Evolutionary conservation across 2,797 vertebrate genomes (phyloP).

Genomic region (Acomys russatus): DNA sequence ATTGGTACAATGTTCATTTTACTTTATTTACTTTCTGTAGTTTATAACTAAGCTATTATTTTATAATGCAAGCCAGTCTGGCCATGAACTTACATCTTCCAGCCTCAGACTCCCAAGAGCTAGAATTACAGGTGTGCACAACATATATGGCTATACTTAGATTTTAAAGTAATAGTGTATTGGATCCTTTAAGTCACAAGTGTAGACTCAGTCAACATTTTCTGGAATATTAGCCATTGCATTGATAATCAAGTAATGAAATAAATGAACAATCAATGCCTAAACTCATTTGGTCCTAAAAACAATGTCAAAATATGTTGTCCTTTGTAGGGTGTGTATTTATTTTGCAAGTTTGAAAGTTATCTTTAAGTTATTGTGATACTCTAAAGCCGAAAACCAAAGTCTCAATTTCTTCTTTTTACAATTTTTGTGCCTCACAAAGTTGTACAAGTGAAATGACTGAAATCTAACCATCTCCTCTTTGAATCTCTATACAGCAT

Average conservation of each 20-base stretch:
- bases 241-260: background rate
- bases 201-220: background rate
- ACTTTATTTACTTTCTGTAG: background rate
- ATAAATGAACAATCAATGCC: background rate
- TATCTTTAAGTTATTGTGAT: background rate
- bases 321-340: background rate
- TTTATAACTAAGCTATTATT: background rate
- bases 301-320: background rate
- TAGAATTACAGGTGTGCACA: background rate
- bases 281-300: background rate
- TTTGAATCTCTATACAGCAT: background rate
- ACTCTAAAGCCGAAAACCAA: background rate
- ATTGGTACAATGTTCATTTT: background rate
- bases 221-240: background rate
- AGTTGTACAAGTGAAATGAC: background rate
- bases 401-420: background rate
- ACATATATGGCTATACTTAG: background rate
- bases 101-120: background rate
- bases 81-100: background rate
- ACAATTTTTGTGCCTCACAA: background rate
- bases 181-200: background rate
- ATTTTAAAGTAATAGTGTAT: background rate
- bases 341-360: background rate
- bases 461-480: background rate
- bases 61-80: background rate